These are phyloP conservation scores for Coendou prehensilis DNA, from an alignment of 2,797 vertebrate species.

Conservation along the genomic window DNA sequence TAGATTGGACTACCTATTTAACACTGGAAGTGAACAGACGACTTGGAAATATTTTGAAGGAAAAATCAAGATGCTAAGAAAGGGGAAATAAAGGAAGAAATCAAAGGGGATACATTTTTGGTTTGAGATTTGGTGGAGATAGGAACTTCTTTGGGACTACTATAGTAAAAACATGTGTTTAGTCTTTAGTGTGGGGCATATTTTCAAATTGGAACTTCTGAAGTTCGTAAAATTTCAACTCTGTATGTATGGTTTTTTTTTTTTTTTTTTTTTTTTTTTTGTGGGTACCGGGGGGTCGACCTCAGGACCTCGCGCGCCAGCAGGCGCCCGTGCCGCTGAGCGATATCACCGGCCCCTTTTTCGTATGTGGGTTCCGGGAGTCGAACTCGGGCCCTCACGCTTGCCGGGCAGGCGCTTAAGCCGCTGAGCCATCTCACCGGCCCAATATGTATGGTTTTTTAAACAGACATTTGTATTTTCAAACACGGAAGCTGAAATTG, in stretches of 20 bases:
- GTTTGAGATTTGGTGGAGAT: slow-evolving; percentile 68
- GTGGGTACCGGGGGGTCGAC: too few relatives aligned
- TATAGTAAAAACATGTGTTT: slow-evolving; percentile 54
- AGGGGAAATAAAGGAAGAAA: slow-evolving; percentile 48
- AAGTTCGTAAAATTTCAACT: slow-evolving; percentile 34
- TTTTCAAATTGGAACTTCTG: slow-evolving; percentile 58
- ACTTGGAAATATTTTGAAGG: slow-evolving; percentile 47
- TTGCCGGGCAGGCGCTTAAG: too few relatives aligned
- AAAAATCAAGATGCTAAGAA: slow-evolving; percentile 58
- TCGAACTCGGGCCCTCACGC: too few relatives aligned
- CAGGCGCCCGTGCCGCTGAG: too few relatives aligned
- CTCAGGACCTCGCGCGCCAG: too few relatives aligned
- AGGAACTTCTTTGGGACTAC: slow-evolving; percentile 73
- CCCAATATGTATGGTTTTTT: background rate
- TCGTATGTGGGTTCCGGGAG: too few relatives aligned
- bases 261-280: too few relatives aligned
- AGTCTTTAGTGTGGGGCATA: slow-evolving; percentile 36
- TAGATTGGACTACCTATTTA: background rate
- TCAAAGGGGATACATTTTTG: slow-evolving; percentile 18
- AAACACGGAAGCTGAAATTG: slow-evolving; percentile 3
- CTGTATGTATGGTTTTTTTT: background rate
- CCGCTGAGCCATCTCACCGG: too few relatives aligned
- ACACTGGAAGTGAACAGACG: slow-evolving; percentile 17
- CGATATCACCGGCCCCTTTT: too few relatives aligned
- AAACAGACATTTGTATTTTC: background rate